These are phyloP conservation scores for Erebia epiphron DNA, from an alignment of 2,888 invertebrate species.

Conservation along the genomic window DNA sequence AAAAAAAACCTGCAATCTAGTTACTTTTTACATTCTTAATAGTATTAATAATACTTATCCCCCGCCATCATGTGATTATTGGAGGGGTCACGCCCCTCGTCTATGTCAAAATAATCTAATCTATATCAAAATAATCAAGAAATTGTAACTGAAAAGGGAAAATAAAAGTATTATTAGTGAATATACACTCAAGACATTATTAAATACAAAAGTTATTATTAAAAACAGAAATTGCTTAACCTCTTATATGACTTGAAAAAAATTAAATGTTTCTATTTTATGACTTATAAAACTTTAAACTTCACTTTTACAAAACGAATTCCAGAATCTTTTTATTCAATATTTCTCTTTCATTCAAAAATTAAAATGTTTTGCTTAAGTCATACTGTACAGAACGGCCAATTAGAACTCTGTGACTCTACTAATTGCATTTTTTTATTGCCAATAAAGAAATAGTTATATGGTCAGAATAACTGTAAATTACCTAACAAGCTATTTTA, in stretches of 20 bases:
- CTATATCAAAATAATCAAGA: neutral
- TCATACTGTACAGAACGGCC: neutral
- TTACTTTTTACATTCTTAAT: too few relatives aligned
- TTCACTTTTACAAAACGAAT: neutral
- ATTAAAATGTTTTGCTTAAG: neutral
- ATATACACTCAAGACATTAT: neutral
- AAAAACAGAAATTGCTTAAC: neutral
- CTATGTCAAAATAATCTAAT: too few relatives aligned
- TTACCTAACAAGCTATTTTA: too few relatives aligned
- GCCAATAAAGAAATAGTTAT: neutral
- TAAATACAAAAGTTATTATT: neutral
- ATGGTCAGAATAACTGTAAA: too few relatives aligned
- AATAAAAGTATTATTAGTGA: neutral
- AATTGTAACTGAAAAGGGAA: neutral
- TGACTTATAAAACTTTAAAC: neutral
- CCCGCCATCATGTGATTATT: neutral
- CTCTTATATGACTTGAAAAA: neutral
- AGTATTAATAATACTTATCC: too few relatives aligned
- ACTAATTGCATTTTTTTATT: conserved; percentile 4
- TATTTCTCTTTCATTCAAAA: neutral
- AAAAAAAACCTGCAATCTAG: too few relatives aligned
- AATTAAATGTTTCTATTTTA: neutral
- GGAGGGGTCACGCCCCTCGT: neutral
- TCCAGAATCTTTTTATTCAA: neutral
- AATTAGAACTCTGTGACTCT: neutral